Evolutionary conservation across 2,888 invertebrate genomes (phyloP), one percentile per base, ranked within the genome.

Genomic region (Pogonocherus hispidulus): DNA sequence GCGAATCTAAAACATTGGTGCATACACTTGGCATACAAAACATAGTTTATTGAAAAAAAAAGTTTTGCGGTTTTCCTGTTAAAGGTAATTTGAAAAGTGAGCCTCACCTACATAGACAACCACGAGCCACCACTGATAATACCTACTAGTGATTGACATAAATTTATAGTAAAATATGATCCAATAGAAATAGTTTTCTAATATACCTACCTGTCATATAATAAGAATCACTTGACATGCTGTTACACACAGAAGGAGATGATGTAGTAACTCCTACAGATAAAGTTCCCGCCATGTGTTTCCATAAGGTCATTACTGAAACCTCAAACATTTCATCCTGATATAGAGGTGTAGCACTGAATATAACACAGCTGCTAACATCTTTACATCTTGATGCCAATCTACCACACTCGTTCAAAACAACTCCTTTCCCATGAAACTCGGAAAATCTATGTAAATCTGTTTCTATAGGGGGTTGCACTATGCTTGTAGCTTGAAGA

Each of bases 301-400:
- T 85, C 51, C 89, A 88, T 67, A 91, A 87, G 75, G 91, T 89
- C 68, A 89, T 84, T 62, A 94, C 88, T 65, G 91, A 89, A 32
- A 94, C 91, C 88, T 96, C 95, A 83, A 94, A 95, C 23, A 94
- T 85, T 81, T 95, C 94, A 72, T 93, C 94, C 59, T 90, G 86
- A 35, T 90, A 90, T 18, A 96, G 87, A 16, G 92, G 90, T 1
- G 90, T 88, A 0, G 93, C 90, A 79, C 94, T 94, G 82, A 94
- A 92, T 8, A 93, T 88, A 1, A 95, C 86, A 52, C 81, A 81
- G 59, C 80, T 81, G 35, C 77, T 79, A 22, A 87, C 89, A 75
- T 90, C 88, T 52, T 87, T 85, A 20, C 88, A 86, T 6, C 94
- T 67, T n/a, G 76, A 74, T 1, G 80, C 80, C 14, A 76, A 56